These are phyloP conservation scores for Polydrusus tereticollis DNA, from an alignment of 2,888 invertebrate genomes.

Conservation along the genomic window DNA sequence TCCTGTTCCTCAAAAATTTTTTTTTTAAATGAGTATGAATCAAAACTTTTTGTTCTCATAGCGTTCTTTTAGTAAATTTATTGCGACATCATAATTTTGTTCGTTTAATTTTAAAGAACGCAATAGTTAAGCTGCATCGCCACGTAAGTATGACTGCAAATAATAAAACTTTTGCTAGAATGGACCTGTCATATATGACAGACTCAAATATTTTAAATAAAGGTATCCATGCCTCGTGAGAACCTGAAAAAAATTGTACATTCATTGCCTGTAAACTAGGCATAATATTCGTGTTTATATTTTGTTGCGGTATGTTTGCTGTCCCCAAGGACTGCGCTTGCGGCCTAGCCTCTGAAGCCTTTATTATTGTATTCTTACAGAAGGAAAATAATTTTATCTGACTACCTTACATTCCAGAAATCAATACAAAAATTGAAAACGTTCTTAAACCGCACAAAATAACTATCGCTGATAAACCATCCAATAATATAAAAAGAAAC, in stretches of 20 bases:
- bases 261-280: constrained; percentile 11
- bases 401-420: no score
- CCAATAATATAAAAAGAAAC: no score
- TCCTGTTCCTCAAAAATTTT: constrained; percentile 17
- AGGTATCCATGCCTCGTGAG: constrained; percentile 24
- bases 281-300: background rate
- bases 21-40: constrained; percentile 33
- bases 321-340: background rate
- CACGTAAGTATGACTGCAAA: constrained; percentile 33
- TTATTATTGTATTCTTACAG: background rate
- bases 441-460: no score
- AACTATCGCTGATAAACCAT: no score
- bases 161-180: constrained; percentile 40
- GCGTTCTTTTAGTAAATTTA: constrained; percentile 30
- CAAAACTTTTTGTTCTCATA: constrained; percentile 33
- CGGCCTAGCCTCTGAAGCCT: background rate
- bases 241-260: constrained; percentile 26
- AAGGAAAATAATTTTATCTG: no score
- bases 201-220: constrained; percentile 35
- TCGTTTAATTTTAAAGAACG: constrained; percentile 26
- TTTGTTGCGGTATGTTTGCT: background rate
- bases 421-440: no score
- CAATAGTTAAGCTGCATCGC: constrained; percentile 29
- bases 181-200: constrained; percentile 23
- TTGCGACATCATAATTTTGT: constrained; percentile 27